phyloP scores from a whole-genome alignment of 2,888 invertebrate species.

The Scaeva pyrastri region DNA sequence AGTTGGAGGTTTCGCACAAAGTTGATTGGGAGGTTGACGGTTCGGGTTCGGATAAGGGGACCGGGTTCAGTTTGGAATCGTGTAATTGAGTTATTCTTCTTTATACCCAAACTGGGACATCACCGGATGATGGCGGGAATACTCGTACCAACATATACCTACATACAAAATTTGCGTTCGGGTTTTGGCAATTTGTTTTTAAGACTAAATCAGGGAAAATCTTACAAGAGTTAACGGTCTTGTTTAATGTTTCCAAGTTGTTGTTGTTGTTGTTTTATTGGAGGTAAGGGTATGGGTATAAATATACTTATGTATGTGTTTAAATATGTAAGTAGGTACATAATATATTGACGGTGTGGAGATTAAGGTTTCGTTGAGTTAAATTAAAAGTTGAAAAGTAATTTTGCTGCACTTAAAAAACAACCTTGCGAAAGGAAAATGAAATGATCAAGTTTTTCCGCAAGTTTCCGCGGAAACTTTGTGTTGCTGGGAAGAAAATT shows the following conservation, averaged over 20 bases:
- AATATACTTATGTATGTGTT: not conserved
- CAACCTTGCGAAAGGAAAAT: not conserved
- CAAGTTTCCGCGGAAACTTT: no score
- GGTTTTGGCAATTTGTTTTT: slow-evolving; percentile 14
- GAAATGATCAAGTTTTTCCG: not conserved
- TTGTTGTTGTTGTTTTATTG: not conserved
- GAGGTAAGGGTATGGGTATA: no score
- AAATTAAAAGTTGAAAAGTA: slow-evolving; percentile 11
- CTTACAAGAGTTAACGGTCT: slow-evolving; percentile 1
- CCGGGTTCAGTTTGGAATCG: slow-evolving; percentile 13
- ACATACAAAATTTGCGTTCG: slow-evolving; percentile 1
- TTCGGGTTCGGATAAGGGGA: not conserved
- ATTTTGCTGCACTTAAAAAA: not conserved
- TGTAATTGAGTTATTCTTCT: slow-evolving; percentile 62
- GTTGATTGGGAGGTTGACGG: slow-evolving; percentile 28
- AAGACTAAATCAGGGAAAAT: slow-evolving; percentile 3
- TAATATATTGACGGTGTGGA: not conserved
- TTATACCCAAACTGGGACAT: not conserved
- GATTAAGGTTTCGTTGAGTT: not conserved
- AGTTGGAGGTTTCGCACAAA: slow-evolving; percentile 4
- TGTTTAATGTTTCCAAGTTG: not conserved
- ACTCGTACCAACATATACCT: no score
- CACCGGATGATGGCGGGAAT: not conserved
- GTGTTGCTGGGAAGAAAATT: not conserved
- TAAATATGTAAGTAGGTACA: no score